phyloP scores from a whole-genome alignment of 1,140 invertebrate genomes.

The Phenacoccus solenopsis region DNA sequence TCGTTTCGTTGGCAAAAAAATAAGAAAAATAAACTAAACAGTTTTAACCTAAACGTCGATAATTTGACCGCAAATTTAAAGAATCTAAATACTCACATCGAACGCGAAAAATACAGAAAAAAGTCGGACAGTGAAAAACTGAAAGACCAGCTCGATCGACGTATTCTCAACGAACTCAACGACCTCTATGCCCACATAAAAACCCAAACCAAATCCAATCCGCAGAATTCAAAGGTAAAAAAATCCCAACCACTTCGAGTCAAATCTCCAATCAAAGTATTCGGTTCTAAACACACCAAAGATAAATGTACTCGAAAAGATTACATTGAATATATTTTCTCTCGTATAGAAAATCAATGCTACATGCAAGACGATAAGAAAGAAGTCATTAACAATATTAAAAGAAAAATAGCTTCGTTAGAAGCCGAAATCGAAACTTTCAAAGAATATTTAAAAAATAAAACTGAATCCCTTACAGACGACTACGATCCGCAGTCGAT shows the following conservation, averaged over 20 bases:
- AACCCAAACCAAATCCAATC: not conserved
- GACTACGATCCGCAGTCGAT: constrained; percentile 43
- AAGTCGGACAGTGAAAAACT: not conserved
- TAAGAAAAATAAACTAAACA: no score
- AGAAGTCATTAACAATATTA: constrained; percentile 30
- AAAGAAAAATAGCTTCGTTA: not conserved
- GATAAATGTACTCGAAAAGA: not conserved
- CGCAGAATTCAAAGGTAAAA: no score
- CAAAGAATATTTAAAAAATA: not conserved
- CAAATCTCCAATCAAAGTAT: not conserved
- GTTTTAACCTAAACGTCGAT: not conserved
- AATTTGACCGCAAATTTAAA: not conserved
- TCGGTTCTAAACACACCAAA: not conserved
- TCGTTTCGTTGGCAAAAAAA: no score
- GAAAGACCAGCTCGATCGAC: not conserved
- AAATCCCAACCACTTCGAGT: not conserved
- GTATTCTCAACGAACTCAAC: not conserved
- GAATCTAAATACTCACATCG: not conserved
- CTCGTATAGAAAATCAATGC: not conserved
- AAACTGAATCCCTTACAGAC: not conserved
- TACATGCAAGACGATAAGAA: not conserved
- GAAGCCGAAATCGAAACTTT: not conserved
- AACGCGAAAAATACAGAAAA: not conserved
- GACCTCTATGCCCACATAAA: not conserved
- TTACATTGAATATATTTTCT: not conserved